Percentiles rank a stretch among this genome's conserved stretches.
Evolutionary conservation across 2,888 invertebrate genomes (phyloP).

Genomic region (Tiliacea aurago): DNA sequence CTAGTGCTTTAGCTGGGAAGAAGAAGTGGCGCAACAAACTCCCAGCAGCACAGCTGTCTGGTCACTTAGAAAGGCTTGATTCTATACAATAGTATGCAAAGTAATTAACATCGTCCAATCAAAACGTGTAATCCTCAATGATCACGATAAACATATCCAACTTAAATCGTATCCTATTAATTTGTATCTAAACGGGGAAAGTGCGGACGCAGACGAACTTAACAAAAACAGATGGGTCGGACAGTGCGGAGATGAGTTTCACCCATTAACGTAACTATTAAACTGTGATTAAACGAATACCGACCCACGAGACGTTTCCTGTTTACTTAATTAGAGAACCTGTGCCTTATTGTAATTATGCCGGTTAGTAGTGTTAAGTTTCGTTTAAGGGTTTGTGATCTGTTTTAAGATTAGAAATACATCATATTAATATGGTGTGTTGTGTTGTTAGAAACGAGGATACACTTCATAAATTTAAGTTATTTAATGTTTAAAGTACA

Average conservation of each 20-base stretch:
- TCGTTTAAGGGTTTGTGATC: conserved; percentile 22
- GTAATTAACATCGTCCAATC: too few relatives aligned
- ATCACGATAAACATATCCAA: conserved; percentile 14
- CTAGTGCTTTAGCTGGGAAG: too few relatives aligned
- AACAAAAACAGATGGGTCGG: conserved; percentile 66
- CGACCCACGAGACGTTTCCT: conserved; percentile 79
- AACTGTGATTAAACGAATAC: conserved; percentile 82
- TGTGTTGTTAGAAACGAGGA: not conserved
- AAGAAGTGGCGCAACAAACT: too few relatives aligned
- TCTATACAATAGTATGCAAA: too few relatives aligned
- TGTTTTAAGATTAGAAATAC: conserved; percentile 23
- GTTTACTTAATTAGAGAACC: conserved; percentile 71
- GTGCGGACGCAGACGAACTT: conserved; percentile 62
- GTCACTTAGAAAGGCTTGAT: too few relatives aligned
- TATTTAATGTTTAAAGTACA: not conserved
- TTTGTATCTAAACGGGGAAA: conserved; percentile 68
- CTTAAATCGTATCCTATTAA: conserved; percentile 54
- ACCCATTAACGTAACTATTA: conserved; percentile 81
- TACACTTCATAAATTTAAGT: not conserved
- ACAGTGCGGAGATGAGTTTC: conserved; percentile 80
- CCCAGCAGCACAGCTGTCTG: too few relatives aligned
- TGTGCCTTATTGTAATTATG: conserved; percentile 60
- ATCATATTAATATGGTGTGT: not conserved
- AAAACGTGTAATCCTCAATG: conserved; percentile 7
- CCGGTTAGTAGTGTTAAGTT: conserved; percentile 29